phyloP scores from a whole-genome alignment of 2,797 vertebrate species.

The Centroberyx gerrardi region DNA sequence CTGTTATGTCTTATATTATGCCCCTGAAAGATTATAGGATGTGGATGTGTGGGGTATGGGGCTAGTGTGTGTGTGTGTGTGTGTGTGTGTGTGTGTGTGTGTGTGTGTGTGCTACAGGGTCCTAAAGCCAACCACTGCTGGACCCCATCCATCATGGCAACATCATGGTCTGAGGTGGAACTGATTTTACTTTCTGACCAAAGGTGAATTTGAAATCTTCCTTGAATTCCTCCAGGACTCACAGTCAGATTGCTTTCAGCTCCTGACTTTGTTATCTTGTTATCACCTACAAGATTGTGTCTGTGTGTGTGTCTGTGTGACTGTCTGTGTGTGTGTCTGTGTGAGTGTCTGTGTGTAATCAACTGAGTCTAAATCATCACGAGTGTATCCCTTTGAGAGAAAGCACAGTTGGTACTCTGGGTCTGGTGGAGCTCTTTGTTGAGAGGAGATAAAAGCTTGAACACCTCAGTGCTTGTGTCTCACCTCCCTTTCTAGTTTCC shows the following conservation, averaged over 20 bases:
- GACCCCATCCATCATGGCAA: background rate
- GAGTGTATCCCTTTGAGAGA: conserved; percentile 43
- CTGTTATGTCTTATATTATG: conserved; percentile 21
- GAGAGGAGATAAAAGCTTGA: conserved; percentile 60
- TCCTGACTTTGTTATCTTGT: background rate
- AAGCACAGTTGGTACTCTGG: conserved; percentile 58
- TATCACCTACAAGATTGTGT: background rate
- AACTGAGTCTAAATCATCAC: conserved; percentile 26
- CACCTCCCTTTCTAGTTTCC: conserved; percentile 38
- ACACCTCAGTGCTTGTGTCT: conserved; percentile 49
- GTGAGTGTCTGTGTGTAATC: conserved; percentile 1
- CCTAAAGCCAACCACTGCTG: no score
- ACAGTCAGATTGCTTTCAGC: background rate
- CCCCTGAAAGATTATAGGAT: background rate
- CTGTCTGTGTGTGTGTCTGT: background rate
- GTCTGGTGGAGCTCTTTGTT: conserved; percentile 68
- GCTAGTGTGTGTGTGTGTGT: background rate
- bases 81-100: no score
- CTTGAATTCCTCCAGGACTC: background rate
- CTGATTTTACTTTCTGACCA: conserved; percentile 5
- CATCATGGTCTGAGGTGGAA: background rate
- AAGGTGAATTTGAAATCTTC: background rate
- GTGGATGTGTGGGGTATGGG: background rate
- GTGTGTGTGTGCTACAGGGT: no score
- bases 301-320: background rate